Percentiles rank a stretch among this genome's conserved stretches.
Conservation (phyloP, 2,113 vertebrate genomes). For the Delphinapterus leucas region DNA sequence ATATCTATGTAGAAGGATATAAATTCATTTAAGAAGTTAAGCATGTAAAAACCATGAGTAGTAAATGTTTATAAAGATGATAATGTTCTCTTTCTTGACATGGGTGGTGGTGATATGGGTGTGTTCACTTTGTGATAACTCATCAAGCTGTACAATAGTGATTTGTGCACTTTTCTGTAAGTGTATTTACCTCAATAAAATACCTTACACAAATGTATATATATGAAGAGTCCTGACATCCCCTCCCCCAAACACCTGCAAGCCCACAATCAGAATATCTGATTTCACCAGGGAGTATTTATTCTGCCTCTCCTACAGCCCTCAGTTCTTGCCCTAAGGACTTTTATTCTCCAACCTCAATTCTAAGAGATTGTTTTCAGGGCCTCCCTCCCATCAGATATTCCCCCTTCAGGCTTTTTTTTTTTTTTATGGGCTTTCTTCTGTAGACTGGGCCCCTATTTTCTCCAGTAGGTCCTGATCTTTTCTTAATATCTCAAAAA, state of each 20-base stretch:
- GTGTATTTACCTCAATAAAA: slow-evolving; percentile 19
- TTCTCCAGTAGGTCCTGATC: neutral
- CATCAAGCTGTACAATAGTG: neutral
- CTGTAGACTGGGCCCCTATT: neutral
- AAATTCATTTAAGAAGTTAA: slow-evolving; percentile 41
- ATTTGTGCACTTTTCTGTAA: slow-evolving; percentile 31
- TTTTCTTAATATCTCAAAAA: neutral
- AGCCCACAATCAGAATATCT: neutral
- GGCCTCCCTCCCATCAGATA: neutral
- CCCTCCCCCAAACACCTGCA: neutral
- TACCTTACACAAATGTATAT: neutral
- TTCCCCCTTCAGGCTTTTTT: neutral
- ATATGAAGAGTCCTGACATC: neutral
- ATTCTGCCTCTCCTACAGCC: neutral
- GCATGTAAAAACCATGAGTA: slow-evolving; percentile 8
- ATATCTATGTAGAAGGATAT: neutral
- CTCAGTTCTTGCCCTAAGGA: neutral
- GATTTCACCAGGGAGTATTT: neutral
- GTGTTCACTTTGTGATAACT: slow-evolving; percentile 52
- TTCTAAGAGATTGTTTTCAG: neutral
- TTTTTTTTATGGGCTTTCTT: neutral
- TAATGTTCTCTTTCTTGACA: slow-evolving; percentile 42
- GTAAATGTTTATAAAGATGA: slow-evolving; percentile 50
- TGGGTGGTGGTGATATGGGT: slow-evolving; percentile 41
- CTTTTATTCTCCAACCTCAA: neutral